These are phyloP conservation scores for Incurvaria masculella DNA, from an alignment of 2,888 invertebrate species.

Conservation along the genomic window DNA sequence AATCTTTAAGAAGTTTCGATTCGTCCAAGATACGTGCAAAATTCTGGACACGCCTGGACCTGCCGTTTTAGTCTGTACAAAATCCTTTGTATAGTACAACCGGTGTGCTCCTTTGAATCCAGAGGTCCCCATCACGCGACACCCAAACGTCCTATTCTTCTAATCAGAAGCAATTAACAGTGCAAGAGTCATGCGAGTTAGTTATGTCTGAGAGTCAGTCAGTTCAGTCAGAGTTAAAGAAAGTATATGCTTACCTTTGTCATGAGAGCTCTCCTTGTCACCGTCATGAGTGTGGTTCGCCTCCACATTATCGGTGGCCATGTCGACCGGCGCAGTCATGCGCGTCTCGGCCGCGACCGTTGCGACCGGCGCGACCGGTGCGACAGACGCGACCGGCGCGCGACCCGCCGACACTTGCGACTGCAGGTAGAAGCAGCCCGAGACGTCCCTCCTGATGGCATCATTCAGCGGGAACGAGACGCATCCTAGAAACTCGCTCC, in stretches of 20 bases:
- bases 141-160: too few relatives aligned
- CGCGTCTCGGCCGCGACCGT: constrained; percentile 18
- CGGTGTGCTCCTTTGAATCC: too few relatives aligned
- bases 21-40: too few relatives aligned
- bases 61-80: too few relatives aligned
- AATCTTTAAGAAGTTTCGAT: too few relatives aligned
- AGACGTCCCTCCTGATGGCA: constrained; percentile 66
- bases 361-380: constrained; percentile 22
- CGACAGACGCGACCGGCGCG: constrained; percentile 26
- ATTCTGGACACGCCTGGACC: too few relatives aligned
- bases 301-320: constrained; percentile 51
- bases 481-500: constrained; percentile 92
- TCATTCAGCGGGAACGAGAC: constrained; percentile 87
- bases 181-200: too few relatives aligned
- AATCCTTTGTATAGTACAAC: too few relatives aligned
- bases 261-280: constrained; percentile 40
- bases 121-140: too few relatives aligned
- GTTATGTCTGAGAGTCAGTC: too few relatives aligned
- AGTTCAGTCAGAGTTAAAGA: too few relatives aligned
- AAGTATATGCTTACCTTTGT: constrained; percentile 45
- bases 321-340: constrained; percentile 34
- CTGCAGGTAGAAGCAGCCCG: constrained; percentile 73
- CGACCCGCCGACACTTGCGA: constrained; percentile 44
- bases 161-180: too few relatives aligned
- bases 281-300: constrained; percentile 37